Conservation (phyloP, 2,797 vertebrate species). For the Otus scops region DNA sequence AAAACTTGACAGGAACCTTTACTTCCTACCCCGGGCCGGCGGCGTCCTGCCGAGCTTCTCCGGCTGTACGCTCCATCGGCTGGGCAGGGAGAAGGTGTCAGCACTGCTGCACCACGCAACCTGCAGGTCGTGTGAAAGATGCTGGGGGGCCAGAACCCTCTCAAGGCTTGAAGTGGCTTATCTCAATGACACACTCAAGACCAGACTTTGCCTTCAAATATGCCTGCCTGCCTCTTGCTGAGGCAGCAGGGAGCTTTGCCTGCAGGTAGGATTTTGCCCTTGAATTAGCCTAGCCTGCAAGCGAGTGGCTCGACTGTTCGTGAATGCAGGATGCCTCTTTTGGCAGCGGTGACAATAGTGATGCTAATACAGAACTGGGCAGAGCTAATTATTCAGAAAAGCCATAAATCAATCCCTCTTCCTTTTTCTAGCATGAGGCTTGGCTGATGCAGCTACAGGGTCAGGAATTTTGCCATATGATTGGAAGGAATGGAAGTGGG, state of each 20-base stretch:
- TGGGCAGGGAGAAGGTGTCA: background rate
- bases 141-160: background rate
- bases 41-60: background rate
- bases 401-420: background rate
- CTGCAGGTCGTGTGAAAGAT: background rate
- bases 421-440: background rate
- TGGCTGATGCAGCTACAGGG: background rate
- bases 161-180: background rate
- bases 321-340: background rate
- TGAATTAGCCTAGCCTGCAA: background rate
- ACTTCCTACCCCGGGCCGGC: rapidly evolving
- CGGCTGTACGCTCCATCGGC: rapidly evolving
- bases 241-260: background rate
- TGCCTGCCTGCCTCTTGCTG: background rate
- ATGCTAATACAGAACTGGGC: background rate
- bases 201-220: background rate
- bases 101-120: background rate
- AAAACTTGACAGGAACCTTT: background rate
- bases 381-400: conserved; percentile 6
- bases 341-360: background rate
- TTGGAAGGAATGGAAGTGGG: background rate
- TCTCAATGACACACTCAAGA: background rate
- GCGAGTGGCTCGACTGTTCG: rapidly evolving
- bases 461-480: background rate
- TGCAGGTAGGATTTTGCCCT: background rate